Percentiles rank a stretch among this genome's conserved stretches.
Conservation (phyloP, 2,888 invertebrate genomes). For the Crossocerus cetratus region DNA sequence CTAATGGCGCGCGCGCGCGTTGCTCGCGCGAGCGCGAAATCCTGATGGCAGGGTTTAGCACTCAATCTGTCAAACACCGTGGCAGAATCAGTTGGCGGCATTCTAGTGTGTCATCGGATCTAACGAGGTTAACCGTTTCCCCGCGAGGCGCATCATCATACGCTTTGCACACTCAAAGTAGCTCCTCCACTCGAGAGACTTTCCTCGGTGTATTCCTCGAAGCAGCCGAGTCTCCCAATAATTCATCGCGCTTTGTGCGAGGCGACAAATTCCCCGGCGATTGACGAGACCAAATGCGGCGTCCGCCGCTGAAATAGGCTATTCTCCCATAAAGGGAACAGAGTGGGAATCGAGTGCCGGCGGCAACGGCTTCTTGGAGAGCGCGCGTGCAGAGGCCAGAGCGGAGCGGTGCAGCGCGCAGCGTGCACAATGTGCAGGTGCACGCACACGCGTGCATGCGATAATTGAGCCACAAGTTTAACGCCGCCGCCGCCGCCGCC, state of each 20-base stretch:
- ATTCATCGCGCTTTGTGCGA: background rate
- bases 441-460: conserved; percentile 35
- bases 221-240: background rate
- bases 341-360: background rate
- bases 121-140: conserved; percentile 4
- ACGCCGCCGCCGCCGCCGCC: conserved; percentile 17
- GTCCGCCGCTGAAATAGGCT: background rate
- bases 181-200: conserved; percentile 1
- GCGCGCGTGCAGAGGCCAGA: conserved; percentile 17
- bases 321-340: conserved; percentile 40
- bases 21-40: conserved; percentile 32
- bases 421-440: conserved; percentile 13
- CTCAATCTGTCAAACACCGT: conserved; percentile 46
- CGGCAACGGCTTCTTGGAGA: background rate
- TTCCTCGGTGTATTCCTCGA: conserved; percentile 25
- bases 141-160: background rate
- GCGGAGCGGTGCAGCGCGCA: conserved; percentile 13
- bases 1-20: conserved; percentile 10
- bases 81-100: conserved; percentile 20
- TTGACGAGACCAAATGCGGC: conserved; percentile 14
- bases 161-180: too few relatives aligned
- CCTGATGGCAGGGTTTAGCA: conserved; percentile 51
- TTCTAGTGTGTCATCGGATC: conserved; percentile 61
- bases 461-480: conserved; percentile 67
- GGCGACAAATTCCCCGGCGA: conserved; percentile 21